Conservation (phyloP, 2,888 invertebrate species). For the Agapostemon virescens region DNA sequence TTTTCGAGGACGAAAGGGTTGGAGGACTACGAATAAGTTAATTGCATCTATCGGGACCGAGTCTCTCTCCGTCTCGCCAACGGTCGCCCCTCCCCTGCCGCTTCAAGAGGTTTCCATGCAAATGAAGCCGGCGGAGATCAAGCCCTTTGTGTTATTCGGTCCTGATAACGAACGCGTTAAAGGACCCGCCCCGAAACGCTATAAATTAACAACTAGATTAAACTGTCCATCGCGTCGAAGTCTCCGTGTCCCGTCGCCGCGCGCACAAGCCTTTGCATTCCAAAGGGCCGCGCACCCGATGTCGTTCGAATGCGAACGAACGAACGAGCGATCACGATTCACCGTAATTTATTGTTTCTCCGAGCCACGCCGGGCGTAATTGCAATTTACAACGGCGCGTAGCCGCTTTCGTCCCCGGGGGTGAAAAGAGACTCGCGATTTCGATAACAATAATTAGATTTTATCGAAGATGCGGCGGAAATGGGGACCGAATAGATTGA, state of each 20-base stretch:
- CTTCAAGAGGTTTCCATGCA: conserved; percentile 64
- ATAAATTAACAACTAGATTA: conserved; percentile 73
- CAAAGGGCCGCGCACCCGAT: conserved; percentile 3
- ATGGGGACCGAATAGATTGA: background rate
- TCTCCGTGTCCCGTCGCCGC: conserved; percentile 15
- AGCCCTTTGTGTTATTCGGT: conserved; percentile 67
- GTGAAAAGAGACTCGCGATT: background rate
- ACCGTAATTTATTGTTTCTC: conserved; percentile 20
- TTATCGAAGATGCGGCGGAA: background rate
- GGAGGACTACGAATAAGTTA: conserved; percentile 67
- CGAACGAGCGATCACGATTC: conserved; percentile 7
- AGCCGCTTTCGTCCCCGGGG: background rate
- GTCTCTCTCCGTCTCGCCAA: conserved; percentile 23
- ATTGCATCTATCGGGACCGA: conserved; percentile 67
- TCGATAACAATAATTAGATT: background rate
- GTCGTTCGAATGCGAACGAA: background rate
- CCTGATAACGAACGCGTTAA: conserved; percentile 66
- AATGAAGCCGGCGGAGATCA: conserved; percentile 66
- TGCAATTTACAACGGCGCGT: conserved; percentile 4
- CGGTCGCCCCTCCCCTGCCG: background rate
- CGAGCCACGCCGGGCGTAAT: background rate
- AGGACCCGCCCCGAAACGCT: conserved; percentile 61
- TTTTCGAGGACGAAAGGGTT: conserved; percentile 52
- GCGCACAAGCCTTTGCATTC: conserved; percentile 35
- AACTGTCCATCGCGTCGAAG: conserved; percentile 56